These are phyloP conservation scores for Enhydra lutris DNA, from an alignment of 2,113 vertebrate species.

Conservation along the genomic window DNA sequence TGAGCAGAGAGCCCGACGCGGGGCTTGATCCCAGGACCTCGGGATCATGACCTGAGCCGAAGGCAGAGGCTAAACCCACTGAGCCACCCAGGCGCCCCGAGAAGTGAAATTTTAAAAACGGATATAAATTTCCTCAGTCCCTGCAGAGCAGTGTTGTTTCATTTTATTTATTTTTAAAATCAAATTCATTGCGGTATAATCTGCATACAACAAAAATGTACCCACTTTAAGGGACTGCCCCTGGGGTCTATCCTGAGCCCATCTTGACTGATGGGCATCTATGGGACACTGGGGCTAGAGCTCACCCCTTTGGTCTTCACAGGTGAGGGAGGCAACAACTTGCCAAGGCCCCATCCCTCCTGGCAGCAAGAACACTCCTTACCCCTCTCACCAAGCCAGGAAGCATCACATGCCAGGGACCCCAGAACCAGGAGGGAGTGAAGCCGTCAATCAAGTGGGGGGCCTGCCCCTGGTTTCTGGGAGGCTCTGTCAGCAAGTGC, in stretches of 20 bases:
- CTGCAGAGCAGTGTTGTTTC: neutral
- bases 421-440: neutral
- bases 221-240: neutral
- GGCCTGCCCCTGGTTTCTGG: neutral
- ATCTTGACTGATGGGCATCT: neutral
- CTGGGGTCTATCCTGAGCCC: neutral
- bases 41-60: too few species aligned
- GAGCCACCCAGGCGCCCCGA: too few species aligned
- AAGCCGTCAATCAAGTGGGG: neutral
- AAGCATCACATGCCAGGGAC: neutral
- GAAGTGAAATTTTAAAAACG: neutral
- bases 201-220: neutral
- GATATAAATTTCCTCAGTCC: neutral
- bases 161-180: neutral
- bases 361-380: neutral
- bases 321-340: neutral
- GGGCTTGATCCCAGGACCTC: too few species aligned
- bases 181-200: neutral
- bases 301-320: neutral
- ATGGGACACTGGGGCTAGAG: neutral
- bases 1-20: too few species aligned
- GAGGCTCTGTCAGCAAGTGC: neutral
- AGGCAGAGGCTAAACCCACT: too few species aligned
- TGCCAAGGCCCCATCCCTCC: neutral
- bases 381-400: neutral